These are phyloP conservation scores for Catostylus mosaicus DNA, from an alignment of 30 jellyfish, hydroid and myxozoan species.

Conservation along the genomic window DNA sequence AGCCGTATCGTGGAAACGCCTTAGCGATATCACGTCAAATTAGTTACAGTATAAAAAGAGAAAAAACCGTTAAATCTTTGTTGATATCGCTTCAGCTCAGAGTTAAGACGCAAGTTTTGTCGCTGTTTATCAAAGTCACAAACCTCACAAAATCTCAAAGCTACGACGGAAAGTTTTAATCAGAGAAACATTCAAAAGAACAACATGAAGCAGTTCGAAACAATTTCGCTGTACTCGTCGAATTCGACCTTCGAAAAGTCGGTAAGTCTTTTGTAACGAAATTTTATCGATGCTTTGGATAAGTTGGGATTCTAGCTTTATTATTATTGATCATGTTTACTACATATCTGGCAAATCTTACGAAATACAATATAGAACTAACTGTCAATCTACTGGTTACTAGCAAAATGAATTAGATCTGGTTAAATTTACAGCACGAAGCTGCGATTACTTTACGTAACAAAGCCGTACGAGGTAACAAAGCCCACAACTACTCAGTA, in stretches of 20 bases:
- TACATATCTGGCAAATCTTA: too few relatives aligned
- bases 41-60: conserved; percentile 5
- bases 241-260: neutral
- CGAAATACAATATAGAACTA: too few relatives aligned
- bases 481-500: too few relatives aligned
- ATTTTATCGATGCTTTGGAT: too few relatives aligned
- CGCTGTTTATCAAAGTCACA: neutral
- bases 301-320: too few relatives aligned
- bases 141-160: neutral
- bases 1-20: too few relatives aligned
- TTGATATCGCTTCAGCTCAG: conserved; percentile 14
- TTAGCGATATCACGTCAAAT: conserved; percentile 11
- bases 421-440: too few relatives aligned
- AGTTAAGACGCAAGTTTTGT: neutral
- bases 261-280: neutral
- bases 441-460: too few relatives aligned
- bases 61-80: neutral
- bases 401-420: too few relatives aligned
- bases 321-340: too few relatives aligned
- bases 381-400: too few relatives aligned
- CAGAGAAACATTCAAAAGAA: neutral
- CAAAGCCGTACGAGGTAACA: too few relatives aligned
- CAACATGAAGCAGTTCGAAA: neutral
- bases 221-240: neutral
- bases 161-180: neutral